Percentiles rank a stretch among this genome's conserved stretches.
phyloP scores from a whole-genome alignment of 2,888 invertebrate species.

The Pyrrhia umbra region DNA sequence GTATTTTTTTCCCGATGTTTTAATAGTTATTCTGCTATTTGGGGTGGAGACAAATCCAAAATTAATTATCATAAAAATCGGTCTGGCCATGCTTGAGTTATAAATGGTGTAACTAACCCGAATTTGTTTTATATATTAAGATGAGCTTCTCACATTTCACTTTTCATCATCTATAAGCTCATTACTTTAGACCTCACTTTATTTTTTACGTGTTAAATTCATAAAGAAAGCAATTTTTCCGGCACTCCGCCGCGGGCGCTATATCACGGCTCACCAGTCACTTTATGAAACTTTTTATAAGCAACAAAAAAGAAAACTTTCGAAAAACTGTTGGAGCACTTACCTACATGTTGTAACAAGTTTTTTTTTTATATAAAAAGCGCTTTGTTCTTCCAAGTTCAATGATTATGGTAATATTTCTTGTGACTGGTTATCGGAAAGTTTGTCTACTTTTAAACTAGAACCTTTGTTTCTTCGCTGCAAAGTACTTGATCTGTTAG shows the following conservation, averaged over 20 bases:
- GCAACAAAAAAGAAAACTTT: slow-evolving; percentile 1
- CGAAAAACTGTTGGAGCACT: slow-evolving; percentile 8
- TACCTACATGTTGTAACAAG: neutral
- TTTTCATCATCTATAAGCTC: neutral
- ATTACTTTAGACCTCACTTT: slow-evolving; percentile 7
- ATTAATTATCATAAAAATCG: too few species aligned
- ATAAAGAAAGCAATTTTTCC: slow-evolving; percentile 41
- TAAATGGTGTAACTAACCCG: too few species aligned
- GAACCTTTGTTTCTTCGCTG: neutral
- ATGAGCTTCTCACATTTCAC: neutral
- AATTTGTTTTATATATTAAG: neutral
- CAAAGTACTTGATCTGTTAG: neutral
- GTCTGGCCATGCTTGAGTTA: too few species aligned
- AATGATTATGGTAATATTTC: neutral
- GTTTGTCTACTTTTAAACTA: neutral
- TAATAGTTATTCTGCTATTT: too few species aligned
- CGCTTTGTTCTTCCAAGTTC: neutral
- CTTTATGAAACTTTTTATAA: slow-evolving; percentile 27
- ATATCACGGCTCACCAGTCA: slow-evolving; percentile 20
- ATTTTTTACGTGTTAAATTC: slow-evolving; percentile 30
- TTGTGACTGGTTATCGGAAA: neutral
- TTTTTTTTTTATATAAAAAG: neutral
- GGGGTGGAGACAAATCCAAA: too few species aligned
- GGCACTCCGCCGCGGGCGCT: slow-evolving; percentile 5
- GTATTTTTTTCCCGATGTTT: too few species aligned